Percentiles rank a stretch among this genome's conserved stretches.
Conservation (phyloP, 2,797 vertebrate genomes). For the Peromyscus aztecus region DNA sequence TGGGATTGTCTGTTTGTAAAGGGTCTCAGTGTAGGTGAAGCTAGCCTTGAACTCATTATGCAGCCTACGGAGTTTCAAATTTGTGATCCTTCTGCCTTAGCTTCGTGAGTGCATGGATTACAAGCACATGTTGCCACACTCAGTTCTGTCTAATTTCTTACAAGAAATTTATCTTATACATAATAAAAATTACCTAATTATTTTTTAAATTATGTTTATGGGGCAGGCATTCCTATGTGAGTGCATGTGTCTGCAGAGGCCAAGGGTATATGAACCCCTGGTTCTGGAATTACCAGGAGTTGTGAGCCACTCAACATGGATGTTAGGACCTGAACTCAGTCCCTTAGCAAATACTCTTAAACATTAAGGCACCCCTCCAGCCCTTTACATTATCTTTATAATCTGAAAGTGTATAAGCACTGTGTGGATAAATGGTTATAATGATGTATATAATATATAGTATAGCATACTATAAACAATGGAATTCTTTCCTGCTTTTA, state of each 20-base stretch:
- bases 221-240: not conserved
- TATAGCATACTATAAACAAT: not conserved
- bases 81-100: not conserved
- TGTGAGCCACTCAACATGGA: not conserved
- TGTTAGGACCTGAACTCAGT: not conserved
- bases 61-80: not conserved
- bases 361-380: not conserved
- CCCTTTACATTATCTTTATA: constrained; percentile 1
- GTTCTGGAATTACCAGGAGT: not conserved
- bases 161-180: not conserved
- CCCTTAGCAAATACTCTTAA: not conserved
- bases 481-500: not conserved
- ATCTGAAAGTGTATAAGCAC: constrained; percentile 20
- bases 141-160: not conserved
- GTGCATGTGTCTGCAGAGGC: not conserved
- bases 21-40: not conserved
- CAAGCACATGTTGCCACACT: too few species aligned
- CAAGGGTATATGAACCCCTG: not conserved
- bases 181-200: not conserved
- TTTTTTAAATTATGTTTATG: not conserved
- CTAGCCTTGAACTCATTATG: not conserved
- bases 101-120: not conserved
- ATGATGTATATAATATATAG: not conserved
- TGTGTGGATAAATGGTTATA: not conserved
- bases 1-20: not conserved